These are phyloP conservation scores for Rhopalosiphum nymphaeae DNA, from an alignment of 2,888 invertebrate species.

Conservation along the genomic window DNA sequence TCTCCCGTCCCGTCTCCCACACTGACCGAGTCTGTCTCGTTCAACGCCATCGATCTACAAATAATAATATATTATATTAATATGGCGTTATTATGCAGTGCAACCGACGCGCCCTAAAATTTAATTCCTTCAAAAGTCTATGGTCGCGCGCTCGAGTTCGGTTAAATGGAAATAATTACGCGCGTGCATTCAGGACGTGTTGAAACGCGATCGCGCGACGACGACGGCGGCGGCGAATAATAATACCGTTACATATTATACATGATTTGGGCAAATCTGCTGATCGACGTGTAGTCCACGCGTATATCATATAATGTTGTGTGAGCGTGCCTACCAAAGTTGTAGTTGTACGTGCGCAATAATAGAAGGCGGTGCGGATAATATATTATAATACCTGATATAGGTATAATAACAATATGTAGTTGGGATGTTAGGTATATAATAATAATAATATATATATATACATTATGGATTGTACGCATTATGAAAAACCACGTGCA, in stretches of 20 bases:
- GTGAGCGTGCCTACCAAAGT: not conserved
- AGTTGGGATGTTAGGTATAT: not conserved
- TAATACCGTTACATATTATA: not conserved
- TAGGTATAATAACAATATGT: not conserved
- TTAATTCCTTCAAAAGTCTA: not conserved
- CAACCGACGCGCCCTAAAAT: not conserved
- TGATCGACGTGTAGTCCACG: not conserved
- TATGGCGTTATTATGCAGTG: not conserved
- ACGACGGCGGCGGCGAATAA: not conserved
- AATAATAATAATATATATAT: not conserved
- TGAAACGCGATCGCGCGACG: not conserved
- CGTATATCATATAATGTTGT: not conserved
- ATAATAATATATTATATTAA: conserved; percentile 4
- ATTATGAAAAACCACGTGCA: conserved; percentile 7
- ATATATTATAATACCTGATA: not conserved
- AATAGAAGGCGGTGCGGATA: not conserved
- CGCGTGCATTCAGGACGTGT: not conserved
- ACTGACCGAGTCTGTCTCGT: not conserved
- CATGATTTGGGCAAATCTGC: not conserved
- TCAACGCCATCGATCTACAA: not conserved
- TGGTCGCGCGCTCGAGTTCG: not conserved
- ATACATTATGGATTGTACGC: not conserved
- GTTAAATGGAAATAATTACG: not conserved
- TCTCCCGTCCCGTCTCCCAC: not conserved
- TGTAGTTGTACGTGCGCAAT: not conserved